phyloP scores from a whole-genome alignment of 64 coral and sea anemone genomes.

The Montipora efflorescens region DNA sequence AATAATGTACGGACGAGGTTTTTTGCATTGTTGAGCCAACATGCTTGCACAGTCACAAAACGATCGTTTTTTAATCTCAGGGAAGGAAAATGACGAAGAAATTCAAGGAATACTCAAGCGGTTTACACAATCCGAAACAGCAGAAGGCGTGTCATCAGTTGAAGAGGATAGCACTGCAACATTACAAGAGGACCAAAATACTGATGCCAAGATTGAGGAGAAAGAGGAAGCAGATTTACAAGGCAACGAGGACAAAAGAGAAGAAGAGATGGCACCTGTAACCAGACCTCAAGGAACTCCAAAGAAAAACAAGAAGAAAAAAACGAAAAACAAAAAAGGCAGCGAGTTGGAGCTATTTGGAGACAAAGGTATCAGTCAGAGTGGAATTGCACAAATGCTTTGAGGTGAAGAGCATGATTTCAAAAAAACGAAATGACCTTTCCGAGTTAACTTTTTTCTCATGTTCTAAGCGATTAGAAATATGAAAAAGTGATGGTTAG shows the following conservation, averaged over 20 bases:
- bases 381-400: not conserved
- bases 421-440: too few species aligned
- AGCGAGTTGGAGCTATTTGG: not conserved
- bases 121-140: not conserved
- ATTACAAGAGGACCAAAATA: not conserved
- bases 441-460: too few species aligned
- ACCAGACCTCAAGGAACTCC: not conserved
- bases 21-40: too few species aligned
- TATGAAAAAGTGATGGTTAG: too few species aligned
- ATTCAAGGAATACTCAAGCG: not conserved
- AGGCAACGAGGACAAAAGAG: not conserved
- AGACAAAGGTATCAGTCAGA: not conserved
- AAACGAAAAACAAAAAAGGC: conserved; percentile 15
- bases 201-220: not conserved
- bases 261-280: not conserved
- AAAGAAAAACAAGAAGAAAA: conserved; percentile 70
- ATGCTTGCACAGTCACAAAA: not conserved
- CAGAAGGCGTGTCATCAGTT: not conserved
- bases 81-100: conserved; percentile 25
- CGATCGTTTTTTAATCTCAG: not conserved
- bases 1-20: too few species aligned
- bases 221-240: not conserved
- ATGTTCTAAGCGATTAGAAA: too few species aligned
- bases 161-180: not conserved
- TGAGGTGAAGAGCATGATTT: too few species aligned